Evolutionary conservation across 2,888 invertebrate genomes (phyloP).

Genomic region (Coelogynopora nodosa): DNA sequence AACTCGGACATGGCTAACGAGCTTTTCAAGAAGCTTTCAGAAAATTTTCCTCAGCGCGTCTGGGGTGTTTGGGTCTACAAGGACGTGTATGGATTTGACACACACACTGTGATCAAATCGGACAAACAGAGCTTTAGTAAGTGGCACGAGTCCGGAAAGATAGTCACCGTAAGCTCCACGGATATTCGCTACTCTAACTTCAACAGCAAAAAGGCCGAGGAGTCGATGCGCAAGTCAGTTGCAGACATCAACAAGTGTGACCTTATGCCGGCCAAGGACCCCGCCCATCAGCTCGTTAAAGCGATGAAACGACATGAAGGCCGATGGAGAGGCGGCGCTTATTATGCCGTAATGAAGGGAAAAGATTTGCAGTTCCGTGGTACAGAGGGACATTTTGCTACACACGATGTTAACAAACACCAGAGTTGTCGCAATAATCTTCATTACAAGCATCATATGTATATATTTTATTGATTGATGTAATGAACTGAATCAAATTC

Average conservation of each 20-base stretch:
- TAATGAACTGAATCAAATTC: not conserved
- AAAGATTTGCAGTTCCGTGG: constrained; percentile 3
- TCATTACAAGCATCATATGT: not conserved
- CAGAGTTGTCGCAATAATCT: not conserved
- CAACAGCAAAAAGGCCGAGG: not conserved
- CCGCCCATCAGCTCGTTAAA: not conserved
- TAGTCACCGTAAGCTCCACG: not conserved
- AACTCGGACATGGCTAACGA: not conserved
- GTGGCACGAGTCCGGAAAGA: not conserved
- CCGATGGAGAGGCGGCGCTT: not conserved
- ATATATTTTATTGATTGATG: not conserved
- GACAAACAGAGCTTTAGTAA: not conserved
- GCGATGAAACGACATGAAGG: not conserved
- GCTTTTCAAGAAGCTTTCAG: not conserved
- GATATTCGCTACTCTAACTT: not conserved
- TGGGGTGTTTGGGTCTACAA: constrained; percentile 16
- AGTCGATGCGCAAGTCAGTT: not conserved
- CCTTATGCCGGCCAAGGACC: not conserved
- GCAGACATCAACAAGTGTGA: constrained; percentile 2
- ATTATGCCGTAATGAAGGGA: constrained; percentile 18
- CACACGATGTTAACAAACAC: not conserved
- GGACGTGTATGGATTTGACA: not conserved
- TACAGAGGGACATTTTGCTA: constrained; percentile 11
- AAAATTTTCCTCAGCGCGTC: not conserved
- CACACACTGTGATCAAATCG: not conserved